These are phyloP conservation scores for Halichondria panicea DNA, from an alignment of 37 sponge, comb jelly and placozoan species.

Conservation along the genomic window DNA sequence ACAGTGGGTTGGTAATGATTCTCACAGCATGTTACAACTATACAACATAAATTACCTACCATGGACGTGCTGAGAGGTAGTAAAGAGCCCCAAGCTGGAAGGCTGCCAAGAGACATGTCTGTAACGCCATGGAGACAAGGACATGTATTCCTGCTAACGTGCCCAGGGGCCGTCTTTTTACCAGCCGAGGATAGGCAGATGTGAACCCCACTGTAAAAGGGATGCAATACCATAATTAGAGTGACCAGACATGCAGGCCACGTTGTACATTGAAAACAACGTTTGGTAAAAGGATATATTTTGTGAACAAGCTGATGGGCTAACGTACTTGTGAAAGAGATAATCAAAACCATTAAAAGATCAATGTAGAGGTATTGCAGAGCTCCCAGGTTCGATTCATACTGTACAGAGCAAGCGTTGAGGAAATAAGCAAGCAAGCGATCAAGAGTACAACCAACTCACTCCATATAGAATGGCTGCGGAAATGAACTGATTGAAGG, in stretches of 20 bases:
- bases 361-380: conserved; percentile 88
- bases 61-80: conserved; percentile 48
- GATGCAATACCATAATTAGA: no score
- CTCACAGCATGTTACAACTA: no score
- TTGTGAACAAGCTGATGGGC: no score
- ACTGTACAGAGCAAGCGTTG: conserved; percentile 33
- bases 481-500: conserved; percentile 82
- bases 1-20: no score
- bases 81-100: conserved; percentile 47
- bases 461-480: conserved; percentile 81
- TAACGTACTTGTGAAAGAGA: conserved; percentile 88
- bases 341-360: conserved; percentile 62
- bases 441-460: conserved; percentile 13
- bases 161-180: conserved; percentile 60
- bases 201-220: conserved; percentile 84
- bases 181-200: conserved; percentile 57
- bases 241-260: no score
- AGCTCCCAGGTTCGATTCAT: conserved; percentile 84
- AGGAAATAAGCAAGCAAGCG: neutral
- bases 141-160: conserved; percentile 67
- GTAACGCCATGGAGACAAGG: conserved; percentile 52
- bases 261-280: neutral
- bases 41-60: no score
- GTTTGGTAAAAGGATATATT: no score
- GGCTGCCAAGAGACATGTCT: conserved; percentile 39